Base-by-base conservation (phyloP, 2,797 vertebrate species). In the Enteromius fasciolatus region DNA sequence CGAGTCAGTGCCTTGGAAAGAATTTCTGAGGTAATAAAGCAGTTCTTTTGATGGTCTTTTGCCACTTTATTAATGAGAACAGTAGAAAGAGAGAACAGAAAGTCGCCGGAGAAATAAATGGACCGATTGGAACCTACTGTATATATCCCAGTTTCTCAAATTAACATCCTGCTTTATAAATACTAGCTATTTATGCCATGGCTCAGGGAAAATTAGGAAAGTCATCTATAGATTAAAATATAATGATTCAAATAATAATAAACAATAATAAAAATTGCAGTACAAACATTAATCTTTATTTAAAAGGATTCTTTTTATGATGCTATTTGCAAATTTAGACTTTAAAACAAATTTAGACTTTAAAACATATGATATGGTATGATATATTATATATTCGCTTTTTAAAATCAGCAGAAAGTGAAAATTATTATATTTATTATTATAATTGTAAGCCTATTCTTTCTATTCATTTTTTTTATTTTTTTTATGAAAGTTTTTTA, bases 11-110 rank as follows among this genome's bases (percentile, higher is more conserved):
- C 50, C 33, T n/a, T 31, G 66, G 25, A 57, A 25, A 70, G 50
- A 70, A 70, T 59, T 25, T 70, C 52, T 70, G 18, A 59, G 70
- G 20, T 44, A 70, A 80, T 59, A 70, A 59, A 70, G n/a, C 23
- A n/a, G n/a, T 28, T 33, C 3, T n/a, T 72, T 59, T 61, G 6
- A n/a, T 3, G 44, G 28, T n/a, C 61, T 36, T 78, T 78, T 68
- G 4, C 31, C 31, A 36, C 28, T 54, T 67, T 78, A 11, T 23
- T 66, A 8, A 46, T 31, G 36, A 48, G 48, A 59, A 76, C 46
- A 52, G 14, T 52, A 10, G 4, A 78, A 33, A 39, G 33, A 23
- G 46, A 36, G 46, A 25, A 28, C n/a, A 68, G 48, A 10, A 14
- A 25, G 25, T 39, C 14, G 1, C 3, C 9, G 4, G 31, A 41